phyloP scores from a whole-genome alignment of 2,113 vertebrate genomes.

The Melanotaenia duboulayi region DNA sequence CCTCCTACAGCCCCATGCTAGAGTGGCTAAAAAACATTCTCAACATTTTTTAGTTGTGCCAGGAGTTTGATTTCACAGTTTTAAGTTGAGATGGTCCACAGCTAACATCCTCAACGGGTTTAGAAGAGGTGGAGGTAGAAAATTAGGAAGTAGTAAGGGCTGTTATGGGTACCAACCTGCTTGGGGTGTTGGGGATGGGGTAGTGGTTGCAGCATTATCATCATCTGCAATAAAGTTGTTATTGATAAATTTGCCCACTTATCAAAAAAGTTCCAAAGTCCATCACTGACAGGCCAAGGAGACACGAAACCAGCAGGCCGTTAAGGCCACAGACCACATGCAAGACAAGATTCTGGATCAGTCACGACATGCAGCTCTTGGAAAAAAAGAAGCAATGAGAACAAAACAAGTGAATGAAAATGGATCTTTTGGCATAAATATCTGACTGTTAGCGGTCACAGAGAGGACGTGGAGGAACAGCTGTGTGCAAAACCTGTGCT shows the following conservation, averaged over 20 bases:
- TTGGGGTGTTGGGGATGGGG: conserved; percentile 74
- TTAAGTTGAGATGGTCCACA: not conserved
- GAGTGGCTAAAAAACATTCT: not conserved
- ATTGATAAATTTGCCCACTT: conserved; percentile 79
- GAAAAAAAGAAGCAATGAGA: conserved; percentile 21
- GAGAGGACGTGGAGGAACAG: conserved; percentile 4
- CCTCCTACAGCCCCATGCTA: too few relatives aligned
- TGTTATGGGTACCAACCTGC: conserved; percentile 81
- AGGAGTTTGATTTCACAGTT: not conserved
- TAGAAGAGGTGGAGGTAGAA: not conserved
- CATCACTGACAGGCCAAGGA: conserved; percentile 61
- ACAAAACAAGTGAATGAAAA: not conserved
- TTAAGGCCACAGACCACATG: conserved; percentile 54
- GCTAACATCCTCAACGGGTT: conserved; percentile 6
- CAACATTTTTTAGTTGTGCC: not conserved
- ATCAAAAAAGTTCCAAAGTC: conserved; percentile 68
- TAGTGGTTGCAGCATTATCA: conserved; percentile 70
- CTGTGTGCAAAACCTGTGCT: conserved; percentile 2
- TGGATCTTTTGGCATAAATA: not conserved
- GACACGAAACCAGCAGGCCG: conserved; percentile 43
- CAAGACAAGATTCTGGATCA: conserved; percentile 26
- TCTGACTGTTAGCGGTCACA: not conserved
- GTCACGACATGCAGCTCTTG: conserved; percentile 41
- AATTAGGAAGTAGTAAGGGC: conserved; percentile 36
- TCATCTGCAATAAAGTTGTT: conserved; percentile 84